phyloP scores from a whole-genome alignment of 2,797 vertebrate species.

The Limnodromus scolopaceus region DNA sequence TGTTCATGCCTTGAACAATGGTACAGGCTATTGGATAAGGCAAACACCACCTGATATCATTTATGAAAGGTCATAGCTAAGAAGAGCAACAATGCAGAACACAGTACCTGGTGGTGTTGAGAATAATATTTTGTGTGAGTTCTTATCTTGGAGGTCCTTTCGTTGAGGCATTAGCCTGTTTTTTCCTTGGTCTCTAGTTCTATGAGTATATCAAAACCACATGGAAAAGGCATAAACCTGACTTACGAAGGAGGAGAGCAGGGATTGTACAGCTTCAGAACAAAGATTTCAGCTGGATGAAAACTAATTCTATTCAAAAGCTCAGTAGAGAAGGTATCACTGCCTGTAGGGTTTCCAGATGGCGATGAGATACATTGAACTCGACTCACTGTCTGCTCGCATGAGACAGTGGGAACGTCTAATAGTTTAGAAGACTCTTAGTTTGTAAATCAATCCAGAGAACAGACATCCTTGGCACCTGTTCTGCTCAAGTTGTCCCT shows the following conservation, averaged over 20 bases:
- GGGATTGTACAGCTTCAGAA: conserved; percentile 41
- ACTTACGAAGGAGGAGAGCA: neutral
- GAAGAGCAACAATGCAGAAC: neutral
- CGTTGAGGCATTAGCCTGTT: neutral
- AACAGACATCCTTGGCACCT: conserved; percentile 47
- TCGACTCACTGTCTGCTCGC: neutral
- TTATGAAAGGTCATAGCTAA: conserved; percentile 22
- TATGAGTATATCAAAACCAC: conserved; percentile 25
- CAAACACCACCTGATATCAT: conserved; percentile 34
- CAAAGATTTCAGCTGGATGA: conserved; percentile 55
- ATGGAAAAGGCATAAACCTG: conserved; percentile 38
- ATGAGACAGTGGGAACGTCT: neutral
- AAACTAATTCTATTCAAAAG: conserved; percentile 41
- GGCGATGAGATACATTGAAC: neutral
- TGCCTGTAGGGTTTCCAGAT: conserved; percentile 55
- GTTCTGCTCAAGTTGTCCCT: conserved; percentile 33
- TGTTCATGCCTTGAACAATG: neutral
- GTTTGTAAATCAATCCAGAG: conserved; percentile 41
- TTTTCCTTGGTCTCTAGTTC: neutral
- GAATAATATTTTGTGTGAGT: conserved; percentile 18
- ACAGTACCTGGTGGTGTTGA: conserved; percentile 8
- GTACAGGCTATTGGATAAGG: neutral
- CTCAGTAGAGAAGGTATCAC: neutral
- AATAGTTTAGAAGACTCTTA: conserved; percentile 10
- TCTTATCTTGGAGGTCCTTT: conserved; percentile 33